Evolutionary conservation across 23 tunicate genomes (phyloP).

Genomic region (Trididemnum nubilum): DNA sequence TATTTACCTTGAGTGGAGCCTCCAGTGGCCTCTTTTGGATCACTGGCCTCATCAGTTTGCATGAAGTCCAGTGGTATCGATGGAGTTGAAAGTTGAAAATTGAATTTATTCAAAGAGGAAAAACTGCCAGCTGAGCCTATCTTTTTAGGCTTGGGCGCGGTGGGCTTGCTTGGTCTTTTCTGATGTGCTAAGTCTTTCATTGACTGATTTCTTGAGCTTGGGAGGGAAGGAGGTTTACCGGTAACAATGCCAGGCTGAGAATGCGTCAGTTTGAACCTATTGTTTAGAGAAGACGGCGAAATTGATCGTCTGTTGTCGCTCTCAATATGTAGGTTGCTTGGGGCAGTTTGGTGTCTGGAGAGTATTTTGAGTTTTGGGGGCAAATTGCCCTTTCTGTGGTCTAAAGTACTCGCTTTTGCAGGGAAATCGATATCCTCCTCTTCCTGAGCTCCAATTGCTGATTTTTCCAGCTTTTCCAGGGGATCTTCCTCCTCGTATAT

Average conservation of each 20-base stretch:
- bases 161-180: conserved; percentile 63
- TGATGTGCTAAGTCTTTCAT: not conserved
- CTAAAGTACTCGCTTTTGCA: not conserved
- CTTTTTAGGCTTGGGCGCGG: conserved; percentile 72
- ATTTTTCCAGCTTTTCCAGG: not conserved
- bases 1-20: not conserved
- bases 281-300: conserved; percentile 40
- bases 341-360: conserved; percentile 13
- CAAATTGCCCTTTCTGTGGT: not conserved
- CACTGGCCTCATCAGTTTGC: not conserved
- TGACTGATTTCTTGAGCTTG: not conserved
- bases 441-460: not conserved
- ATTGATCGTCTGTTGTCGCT: conserved; percentile 33
- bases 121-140: conserved; percentile 37
- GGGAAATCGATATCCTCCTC: not conserved
- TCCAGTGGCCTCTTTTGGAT: not conserved
- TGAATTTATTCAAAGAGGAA: conserved; percentile 42
- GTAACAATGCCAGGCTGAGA: not conserved
- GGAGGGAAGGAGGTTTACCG: not conserved
- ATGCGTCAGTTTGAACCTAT: not conserved
- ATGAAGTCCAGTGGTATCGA: not conserved
- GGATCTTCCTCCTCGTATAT: conserved; percentile 53
- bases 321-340: not conserved
- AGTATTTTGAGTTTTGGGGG: conserved; percentile 36
- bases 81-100: conserved; percentile 15